Evolutionary conservation across 1,140 invertebrate genomes (phyloP).

Genomic region (Drosophila prosaltans): DNA sequence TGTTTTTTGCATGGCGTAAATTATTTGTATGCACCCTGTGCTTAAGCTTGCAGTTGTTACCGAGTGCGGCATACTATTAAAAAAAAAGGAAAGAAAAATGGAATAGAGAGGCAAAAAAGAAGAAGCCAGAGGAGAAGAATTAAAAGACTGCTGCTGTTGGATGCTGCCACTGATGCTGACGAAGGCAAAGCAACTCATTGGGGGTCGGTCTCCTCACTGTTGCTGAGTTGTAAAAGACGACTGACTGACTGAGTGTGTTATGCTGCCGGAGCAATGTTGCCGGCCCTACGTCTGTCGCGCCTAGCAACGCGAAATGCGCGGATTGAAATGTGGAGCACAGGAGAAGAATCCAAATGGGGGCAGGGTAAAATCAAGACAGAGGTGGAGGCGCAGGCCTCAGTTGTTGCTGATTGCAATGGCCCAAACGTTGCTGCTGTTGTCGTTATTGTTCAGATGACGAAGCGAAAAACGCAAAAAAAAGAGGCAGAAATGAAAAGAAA

Average conservation of each 20-base stretch:
- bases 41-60: conserved; percentile 57
- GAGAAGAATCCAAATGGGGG: conserved; percentile 47
- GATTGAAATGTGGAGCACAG: conserved; percentile 47
- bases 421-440: conserved; percentile 26
- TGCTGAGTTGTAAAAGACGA: conserved; percentile 61
- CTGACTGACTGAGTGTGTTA: conserved; percentile 25
- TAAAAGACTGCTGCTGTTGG: conserved; percentile 53
- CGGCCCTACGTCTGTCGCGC: conserved; percentile 25
- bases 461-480: conserved; percentile 46
- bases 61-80: conserved; percentile 39
- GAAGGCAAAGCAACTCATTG: conserved; percentile 42
- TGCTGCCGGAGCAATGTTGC: conserved; percentile 24
- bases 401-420: conserved; percentile 61
- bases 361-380: conserved; percentile 7
- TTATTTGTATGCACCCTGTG: conserved; percentile 71
- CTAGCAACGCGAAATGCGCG: conserved; percentile 64
- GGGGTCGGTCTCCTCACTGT: conserved; percentile 48
- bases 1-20: conserved; percentile 67
- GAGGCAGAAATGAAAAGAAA: conserved; percentile 24
- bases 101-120: conserved; percentile 45
- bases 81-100: conserved; percentile 53
- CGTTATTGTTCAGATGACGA: conserved; percentile 63
- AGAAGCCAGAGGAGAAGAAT: conserved; percentile 64
- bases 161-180: conserved; percentile 38
- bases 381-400: conserved; percentile 10